Base-by-base conservation (phyloP, 2,888 invertebrate genomes). In the Drosophila niveifrons region DNA sequence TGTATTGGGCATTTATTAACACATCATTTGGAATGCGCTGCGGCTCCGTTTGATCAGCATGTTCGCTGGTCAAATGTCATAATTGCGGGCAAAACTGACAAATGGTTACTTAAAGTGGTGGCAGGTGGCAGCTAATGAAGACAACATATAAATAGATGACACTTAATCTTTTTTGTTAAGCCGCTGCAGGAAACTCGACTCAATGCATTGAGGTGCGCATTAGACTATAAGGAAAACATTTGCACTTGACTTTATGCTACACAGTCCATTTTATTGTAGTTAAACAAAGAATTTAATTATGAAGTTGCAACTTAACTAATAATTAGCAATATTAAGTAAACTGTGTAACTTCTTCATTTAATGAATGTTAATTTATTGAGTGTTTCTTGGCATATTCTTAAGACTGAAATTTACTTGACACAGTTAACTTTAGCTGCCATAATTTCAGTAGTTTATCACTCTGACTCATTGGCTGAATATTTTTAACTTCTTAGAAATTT, bases 1-100 rank as follows among this genome's bases (percentile, higher is more conserved):
- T 74, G 69, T 58, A 71, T 73, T 72, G 62, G 50, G 39, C 39
- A 65, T 73, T 75, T 78, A 88, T 83, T 88, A 78, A 83, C 83
- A 88, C 75, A 88, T 88, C 83, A 73, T 18, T 18, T 70, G 83
- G 83, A 85, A 86, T 84, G 80, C 68, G 80, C 68, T 47, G 80
- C 80, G 80, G 80, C 66, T 15, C 11, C 59, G 51, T 81, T 79
- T 81, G 82, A 72, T 41, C 50, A 34, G 68, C 86, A 71, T 74
- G 75, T 23, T 23, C 23, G 56, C 59, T 68, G 62, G 82, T 72
- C 77, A 65, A 69, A 46, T 61, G 77, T 82, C 81, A 81, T 81
- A 82, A 82, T 87, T 55, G 43, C 31, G 55, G 43, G 17, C 68
- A 87, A 44, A 87, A 84, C 85, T 88, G 75, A 78, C 63, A 78